Conservation (phyloP, 1,140 invertebrate species). For the Tenebrio molitor region DNA sequence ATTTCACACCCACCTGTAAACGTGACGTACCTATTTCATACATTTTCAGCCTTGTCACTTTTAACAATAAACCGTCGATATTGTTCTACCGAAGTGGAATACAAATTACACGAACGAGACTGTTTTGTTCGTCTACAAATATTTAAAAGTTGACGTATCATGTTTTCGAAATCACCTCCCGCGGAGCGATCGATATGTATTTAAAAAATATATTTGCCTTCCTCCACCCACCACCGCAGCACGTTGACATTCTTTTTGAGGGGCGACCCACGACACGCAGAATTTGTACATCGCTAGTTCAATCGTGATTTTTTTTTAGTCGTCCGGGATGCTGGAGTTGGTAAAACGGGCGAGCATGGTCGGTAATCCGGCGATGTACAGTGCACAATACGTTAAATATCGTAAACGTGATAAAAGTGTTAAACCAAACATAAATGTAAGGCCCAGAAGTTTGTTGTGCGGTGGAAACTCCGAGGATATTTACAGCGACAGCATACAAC, state of each 20-base stretch:
- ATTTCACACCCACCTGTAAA: constrained; percentile 29
- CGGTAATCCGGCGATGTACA: constrained; percentile 48
- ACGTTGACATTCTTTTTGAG: not conserved
- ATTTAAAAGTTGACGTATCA: constrained; percentile 16
- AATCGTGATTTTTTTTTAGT: constrained; percentile 6
- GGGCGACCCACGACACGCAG: not conserved
- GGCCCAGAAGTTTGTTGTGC: constrained; percentile 59
- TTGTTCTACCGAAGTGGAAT: constrained; percentile 24
- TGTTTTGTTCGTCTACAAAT: constrained; percentile 23
- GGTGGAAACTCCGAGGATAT: constrained; percentile 55
- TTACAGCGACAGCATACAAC: constrained; percentile 54
- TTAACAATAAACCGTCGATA: constrained; percentile 35
- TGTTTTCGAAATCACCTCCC: constrained; percentile 7
- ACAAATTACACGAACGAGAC: constrained; percentile 21
- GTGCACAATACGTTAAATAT: constrained; percentile 50
- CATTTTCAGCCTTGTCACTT: constrained; percentile 26
- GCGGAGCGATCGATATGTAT: not conserved
- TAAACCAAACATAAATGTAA: constrained; percentile 50
- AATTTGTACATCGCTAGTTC: not conserved
- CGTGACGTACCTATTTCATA: constrained; percentile 35
- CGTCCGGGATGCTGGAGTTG: constrained; percentile 54
- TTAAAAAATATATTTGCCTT: constrained; percentile 13
- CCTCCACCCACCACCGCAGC: not conserved
- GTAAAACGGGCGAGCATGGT: constrained; percentile 49
- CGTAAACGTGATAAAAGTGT: constrained; percentile 56